These are phyloP conservation scores for Sycophaga agraensis DNA, from an alignment of 1,140 invertebrate genomes.

Conservation along the genomic window DNA sequence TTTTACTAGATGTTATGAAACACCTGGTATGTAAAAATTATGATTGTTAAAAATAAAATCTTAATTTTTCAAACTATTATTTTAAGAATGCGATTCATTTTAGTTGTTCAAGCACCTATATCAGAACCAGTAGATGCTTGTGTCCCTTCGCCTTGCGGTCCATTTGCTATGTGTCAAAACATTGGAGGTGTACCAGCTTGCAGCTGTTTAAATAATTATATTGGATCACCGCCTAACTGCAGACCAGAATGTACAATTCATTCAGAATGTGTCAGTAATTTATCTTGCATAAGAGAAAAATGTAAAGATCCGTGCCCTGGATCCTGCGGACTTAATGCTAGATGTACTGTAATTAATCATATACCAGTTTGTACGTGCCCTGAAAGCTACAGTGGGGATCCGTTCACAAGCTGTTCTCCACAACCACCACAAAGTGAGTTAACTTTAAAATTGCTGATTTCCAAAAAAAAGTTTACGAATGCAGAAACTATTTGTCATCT, in stretches of 20 bases:
- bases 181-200: slow-evolving; percentile 53
- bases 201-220: slow-evolving; percentile 69
- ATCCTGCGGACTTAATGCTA: slow-evolving; percentile 70
- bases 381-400: slow-evolving; percentile 66
- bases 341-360: slow-evolving; percentile 71
- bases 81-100: not conserved
- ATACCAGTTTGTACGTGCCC: slow-evolving; percentile 73
- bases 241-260: slow-evolving; percentile 70
- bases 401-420: slow-evolving; percentile 67
- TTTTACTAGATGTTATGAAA: slow-evolving; percentile 67
- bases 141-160: slow-evolving; percentile 68
- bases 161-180: slow-evolving; percentile 65
- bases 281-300: slow-evolving; percentile 69
- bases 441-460: no score
- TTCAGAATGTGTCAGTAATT: slow-evolving; percentile 67
- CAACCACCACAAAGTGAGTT: slow-evolving; percentile 61
- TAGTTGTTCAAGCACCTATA: slow-evolving; percentile 28
- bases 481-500: no score
- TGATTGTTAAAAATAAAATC: not conserved
- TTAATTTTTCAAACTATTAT: no score
- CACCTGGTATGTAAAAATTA: slow-evolving; percentile 49
- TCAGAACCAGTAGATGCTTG: slow-evolving; percentile 54
- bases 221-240: slow-evolving; percentile 68
- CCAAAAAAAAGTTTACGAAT: no score
- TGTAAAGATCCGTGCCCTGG: slow-evolving; percentile 76